These are phyloP conservation scores for Schizotus pectinicornis DNA, from an alignment of 2,888 invertebrate genomes.

Conservation along the genomic window DNA sequence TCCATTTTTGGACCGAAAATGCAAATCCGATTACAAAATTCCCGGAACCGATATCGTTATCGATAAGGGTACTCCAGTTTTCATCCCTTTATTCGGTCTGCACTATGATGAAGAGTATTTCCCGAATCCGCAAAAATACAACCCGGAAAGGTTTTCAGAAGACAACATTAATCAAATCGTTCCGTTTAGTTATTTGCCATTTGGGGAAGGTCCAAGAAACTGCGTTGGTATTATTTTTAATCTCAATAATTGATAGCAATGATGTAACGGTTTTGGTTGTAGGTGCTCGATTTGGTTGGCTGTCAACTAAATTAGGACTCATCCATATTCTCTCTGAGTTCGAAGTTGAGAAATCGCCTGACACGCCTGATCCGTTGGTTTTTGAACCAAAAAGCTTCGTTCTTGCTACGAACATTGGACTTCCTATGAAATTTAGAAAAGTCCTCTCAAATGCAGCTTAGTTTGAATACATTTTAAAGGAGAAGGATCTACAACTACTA, in stretches of 20 bases:
- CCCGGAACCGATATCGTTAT: constrained; percentile 57
- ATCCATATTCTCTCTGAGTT: constrained; percentile 34
- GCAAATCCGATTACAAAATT: constrained; percentile 36
- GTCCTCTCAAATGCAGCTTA: too few species aligned
- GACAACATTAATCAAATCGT: constrained; percentile 34
- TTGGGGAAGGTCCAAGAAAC: constrained; percentile 44
- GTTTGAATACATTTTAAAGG: too few species aligned
- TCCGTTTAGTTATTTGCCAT: constrained; percentile 44
- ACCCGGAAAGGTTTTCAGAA: constrained; percentile 44
- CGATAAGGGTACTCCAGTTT: constrained; percentile 43
- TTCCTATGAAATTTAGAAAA: constrained; percentile 34
- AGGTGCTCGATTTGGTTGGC: constrained; percentile 41
- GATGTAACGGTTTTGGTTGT: too few species aligned
- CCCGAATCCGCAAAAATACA: constrained; percentile 43
- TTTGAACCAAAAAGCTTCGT: constrained; percentile 37
- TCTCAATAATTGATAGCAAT: not conserved
- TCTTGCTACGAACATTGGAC: constrained; percentile 36
- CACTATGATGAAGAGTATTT: constrained; percentile 46
- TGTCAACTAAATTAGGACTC: constrained; percentile 35
- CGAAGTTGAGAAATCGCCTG: constrained; percentile 33
- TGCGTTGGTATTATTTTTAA: constrained; percentile 42
- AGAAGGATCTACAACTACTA: too few species aligned
- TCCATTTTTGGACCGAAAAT: constrained; percentile 20
- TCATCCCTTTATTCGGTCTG: constrained; percentile 42
- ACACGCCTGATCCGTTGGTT: constrained; percentile 36